Base-by-base conservation (phyloP, 2,888 invertebrate species). In the Kuschelorhynchus macadamiae region DNA sequence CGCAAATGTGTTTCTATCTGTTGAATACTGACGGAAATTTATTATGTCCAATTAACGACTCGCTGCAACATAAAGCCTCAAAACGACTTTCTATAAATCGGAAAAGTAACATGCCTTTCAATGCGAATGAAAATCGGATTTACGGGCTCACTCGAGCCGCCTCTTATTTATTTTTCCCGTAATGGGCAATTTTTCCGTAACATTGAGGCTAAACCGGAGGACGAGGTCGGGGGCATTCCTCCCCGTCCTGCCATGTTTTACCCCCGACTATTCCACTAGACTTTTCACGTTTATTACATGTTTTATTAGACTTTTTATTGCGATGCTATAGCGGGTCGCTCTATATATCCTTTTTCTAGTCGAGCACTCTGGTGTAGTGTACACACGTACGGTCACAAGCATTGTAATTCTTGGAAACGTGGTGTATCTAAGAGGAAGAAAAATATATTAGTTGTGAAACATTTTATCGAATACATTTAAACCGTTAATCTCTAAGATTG, bases 131-230 rank as follows among this genome's bases (percentile, higher is more conserved):
- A 69, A 69, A 69, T 64, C 69, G 59, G 50, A 64, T 69, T 69
- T 69, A 69, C 69, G 64, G n/a, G 64, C 55, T 60, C 47, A 60
- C 64, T 60, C 69, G 55, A 59, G 53, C 56, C 55, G 57, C 66
- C 62, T 49, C 70, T 66, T 70, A 70, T 70, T 70, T 70, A 70
- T 70, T 70, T 70, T 61, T 62, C 47, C 56, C 57, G 67, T 66
- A 70, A 70, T 66, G 70, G 66, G 56, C 70, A 70, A 71, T 67
- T 71, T 67, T 71, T 71, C 67, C 67, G 70, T 67, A 67, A 71
- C 70, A 71, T 71, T 71, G 67, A 67, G 63, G 63, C 57, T 47
- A 55, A 49, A 59, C 53, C 42, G 64, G 62, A 59, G n/a, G n/a
- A n/a, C n/a, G n/a, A n/a, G n/a, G n/a, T n/a, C 63, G 39, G 55